phyloP scores from a whole-genome alignment of 2,888 invertebrate species.

The Volucella inanis region DNA sequence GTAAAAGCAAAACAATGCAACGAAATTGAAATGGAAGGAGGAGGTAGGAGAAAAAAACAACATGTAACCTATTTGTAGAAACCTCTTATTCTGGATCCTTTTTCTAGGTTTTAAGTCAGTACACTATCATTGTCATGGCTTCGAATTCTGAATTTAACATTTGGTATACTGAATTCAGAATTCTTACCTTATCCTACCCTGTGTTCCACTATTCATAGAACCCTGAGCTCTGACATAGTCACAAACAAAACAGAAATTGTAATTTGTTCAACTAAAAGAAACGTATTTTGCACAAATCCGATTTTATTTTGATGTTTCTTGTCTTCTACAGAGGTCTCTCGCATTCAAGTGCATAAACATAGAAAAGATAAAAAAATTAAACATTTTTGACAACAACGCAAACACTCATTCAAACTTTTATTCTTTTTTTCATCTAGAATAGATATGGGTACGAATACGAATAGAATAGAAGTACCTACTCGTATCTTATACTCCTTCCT shows the following conservation, averaged over 20 bases:
- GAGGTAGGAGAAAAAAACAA: constrained; percentile 7
- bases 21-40: too few species aligned
- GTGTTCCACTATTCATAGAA: too few species aligned
- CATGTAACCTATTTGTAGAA: constrained; percentile 47
- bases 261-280: constrained; percentile 35
- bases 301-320: constrained; percentile 34
- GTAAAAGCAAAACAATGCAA: constrained; percentile 48
- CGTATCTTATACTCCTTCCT: background rate
- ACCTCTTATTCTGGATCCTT: background rate
- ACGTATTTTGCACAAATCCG: constrained; percentile 65
- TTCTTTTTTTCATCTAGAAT: background rate
- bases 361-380: constrained; percentile 45
- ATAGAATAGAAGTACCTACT: background rate
- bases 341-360: constrained; percentile 44
- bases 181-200: background rate
- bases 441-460: background rate
- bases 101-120: constrained; percentile 34
- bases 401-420: constrained; percentile 59
- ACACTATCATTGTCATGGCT: constrained; percentile 54
- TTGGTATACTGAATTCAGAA: too few species aligned
- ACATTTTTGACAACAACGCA: constrained; percentile 72
- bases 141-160: background rate
- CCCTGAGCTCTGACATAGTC: background rate
- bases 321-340: background rate
- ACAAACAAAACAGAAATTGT: constrained; percentile 23